These are phyloP conservation scores for Corbicula japonica DNA, from an alignment of 2,888 invertebrate genomes.

Conservation along the genomic window DNA sequence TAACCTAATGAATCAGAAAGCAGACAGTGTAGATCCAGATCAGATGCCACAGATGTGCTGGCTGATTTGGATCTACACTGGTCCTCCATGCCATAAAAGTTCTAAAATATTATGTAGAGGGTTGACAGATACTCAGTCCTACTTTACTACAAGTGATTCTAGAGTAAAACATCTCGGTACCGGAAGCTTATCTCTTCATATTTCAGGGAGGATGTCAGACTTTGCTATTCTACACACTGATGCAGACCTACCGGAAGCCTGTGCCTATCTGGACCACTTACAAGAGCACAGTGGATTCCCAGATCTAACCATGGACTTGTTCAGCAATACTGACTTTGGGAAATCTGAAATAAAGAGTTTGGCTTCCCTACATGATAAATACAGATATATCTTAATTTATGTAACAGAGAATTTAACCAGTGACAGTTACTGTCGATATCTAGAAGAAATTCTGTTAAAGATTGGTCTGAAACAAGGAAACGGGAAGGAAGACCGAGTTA, in stretches of 20 bases:
- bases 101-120: too few species aligned
- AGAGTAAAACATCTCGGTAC: too few species aligned
- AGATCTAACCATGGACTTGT: too few species aligned
- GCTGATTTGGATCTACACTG: too few species aligned
- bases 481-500: background rate
- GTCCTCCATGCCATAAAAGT: too few species aligned
- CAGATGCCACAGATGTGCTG: too few species aligned
- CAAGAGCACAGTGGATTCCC: background rate
- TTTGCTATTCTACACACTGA: slow-evolving; percentile 1
- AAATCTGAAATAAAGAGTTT: background rate
- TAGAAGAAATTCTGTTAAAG: background rate
- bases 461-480: slow-evolving; percentile 1
- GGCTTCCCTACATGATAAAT: background rate
- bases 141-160: too few species aligned
- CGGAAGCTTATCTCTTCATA: too few species aligned
- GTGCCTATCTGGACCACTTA: background rate
- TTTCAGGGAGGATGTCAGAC: slow-evolving; percentile 2
- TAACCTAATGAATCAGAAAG: too few species aligned
- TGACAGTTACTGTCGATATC: background rate
- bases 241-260: background rate
- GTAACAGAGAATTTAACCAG: background rate
- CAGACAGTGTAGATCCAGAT: too few species aligned
- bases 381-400: background rate
- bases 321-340: background rate
- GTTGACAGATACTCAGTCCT: too few species aligned